phyloP scores from a whole-genome alignment of 1,140 invertebrate species.

The Trypoxylus dichotomus region DNA sequence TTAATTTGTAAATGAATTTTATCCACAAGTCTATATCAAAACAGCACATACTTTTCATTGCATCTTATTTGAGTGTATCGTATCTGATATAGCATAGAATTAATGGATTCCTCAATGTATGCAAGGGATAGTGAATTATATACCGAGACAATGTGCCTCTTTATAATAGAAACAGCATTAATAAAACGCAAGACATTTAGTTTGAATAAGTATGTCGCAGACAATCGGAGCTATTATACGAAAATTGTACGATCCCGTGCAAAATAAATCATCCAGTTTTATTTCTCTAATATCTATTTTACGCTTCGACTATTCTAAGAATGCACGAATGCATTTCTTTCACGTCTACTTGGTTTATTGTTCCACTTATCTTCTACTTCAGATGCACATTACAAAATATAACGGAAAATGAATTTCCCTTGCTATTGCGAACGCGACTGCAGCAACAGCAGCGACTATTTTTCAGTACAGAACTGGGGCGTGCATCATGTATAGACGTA shows the following conservation, averaged over 20 bases:
- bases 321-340: conserved; percentile 1
- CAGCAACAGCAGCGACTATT: not conserved
- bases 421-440: not conserved
- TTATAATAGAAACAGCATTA: too few relatives aligned
- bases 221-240: too few relatives aligned
- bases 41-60: too few relatives aligned
- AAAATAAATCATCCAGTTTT: not conserved
- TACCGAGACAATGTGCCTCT: too few relatives aligned
- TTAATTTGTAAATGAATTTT: too few relatives aligned
- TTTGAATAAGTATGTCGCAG: too few relatives aligned
- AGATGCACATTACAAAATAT: not conserved
- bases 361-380: conserved; percentile 12
- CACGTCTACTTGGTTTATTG: not conserved
- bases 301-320: not conserved
- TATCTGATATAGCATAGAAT: too few relatives aligned
- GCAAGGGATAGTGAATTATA: too few relatives aligned
- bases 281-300: not conserved
- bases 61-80: too few relatives aligned
- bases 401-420: not conserved
- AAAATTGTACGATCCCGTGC: not conserved
- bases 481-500: conserved; percentile 14
- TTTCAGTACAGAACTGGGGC: conserved; percentile 1
- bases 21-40: too few relatives aligned
- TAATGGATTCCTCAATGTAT: too few relatives aligned
- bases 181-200: too few relatives aligned